Base-by-base conservation (phyloP, 2,113 vertebrate species). In the Eulemur rufifrons region DNA sequence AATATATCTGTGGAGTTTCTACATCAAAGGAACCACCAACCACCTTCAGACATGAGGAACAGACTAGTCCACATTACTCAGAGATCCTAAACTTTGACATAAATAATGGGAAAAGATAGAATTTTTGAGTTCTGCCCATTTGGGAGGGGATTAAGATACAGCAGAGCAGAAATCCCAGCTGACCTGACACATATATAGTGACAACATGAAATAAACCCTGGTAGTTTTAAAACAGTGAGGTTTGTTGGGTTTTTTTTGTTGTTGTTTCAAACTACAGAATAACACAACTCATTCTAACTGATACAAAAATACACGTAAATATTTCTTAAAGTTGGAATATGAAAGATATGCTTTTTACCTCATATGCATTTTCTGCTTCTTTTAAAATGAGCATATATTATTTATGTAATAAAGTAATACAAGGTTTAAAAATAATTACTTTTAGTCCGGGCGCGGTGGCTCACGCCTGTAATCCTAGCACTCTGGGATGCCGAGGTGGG, bases 351-450 rank as follows among this genome's bases (percentile, higher is more conserved):
- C 18, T 91, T 86, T 82, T 73, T 64, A 77, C 3, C 25, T 77
- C 64, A 82, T 42, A 88, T 42, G 7, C 5, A 56, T 73, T 86
- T 69, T 89, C 32, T 66, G 13, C 5, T 50, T n/a, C 25, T 93
- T 86, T 63, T 87, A 85, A 96, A 83, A 76, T 69, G 8, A 76
- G 39, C 11, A 82, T 84, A 7, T 45, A 64, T 86, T 78, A 95
- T 89, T 94, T 45, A 94, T 76, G 4, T 50, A 73, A 86, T 86
- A 96, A 95, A 78, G 69, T 87, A 94, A 86, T 17, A 50, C 27
- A 68, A 86, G 2, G 0, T 71, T 95, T 87, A 64, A 96, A 87
- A 77, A 64, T 71, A 7, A 59, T 92, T 37, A 86, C 52, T 89
- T 95, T 89, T 89, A 91, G 37, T 37, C 37, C 37, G 37, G 37